A percentile compares a stretch with the other conserved stretches of the same genome.
Conservation (phyloP, 2,113 vertebrate species). For the Megaleporinus macrocephalus region DNA sequence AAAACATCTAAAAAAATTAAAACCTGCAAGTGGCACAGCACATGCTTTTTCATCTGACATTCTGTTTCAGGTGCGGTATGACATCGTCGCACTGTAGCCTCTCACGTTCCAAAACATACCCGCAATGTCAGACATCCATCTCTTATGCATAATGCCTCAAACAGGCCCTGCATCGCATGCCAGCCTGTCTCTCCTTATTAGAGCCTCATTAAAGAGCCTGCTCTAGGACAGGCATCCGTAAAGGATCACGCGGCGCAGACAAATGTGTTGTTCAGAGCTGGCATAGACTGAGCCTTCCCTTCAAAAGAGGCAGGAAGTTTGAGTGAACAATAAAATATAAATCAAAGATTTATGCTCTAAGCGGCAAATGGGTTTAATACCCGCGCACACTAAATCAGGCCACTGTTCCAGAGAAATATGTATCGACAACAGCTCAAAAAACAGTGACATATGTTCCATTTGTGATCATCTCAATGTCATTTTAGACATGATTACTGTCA, state of each 20-base stretch:
- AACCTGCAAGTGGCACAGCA: background rate
- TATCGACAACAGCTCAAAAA: background rate
- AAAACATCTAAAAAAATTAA: background rate
- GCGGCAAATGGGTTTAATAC: background rate
- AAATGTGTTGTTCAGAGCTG: conserved; percentile 1
- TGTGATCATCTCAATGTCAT: background rate
- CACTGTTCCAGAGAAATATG: background rate
- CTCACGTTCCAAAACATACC: background rate
- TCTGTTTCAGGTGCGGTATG: background rate
- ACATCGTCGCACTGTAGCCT: background rate
- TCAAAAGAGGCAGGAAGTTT: conserved; percentile 13
- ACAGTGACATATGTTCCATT: background rate
- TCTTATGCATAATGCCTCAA: background rate
- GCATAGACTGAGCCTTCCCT: background rate
- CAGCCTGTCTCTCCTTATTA: conserved; percentile 7
- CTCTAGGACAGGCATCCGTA: background rate
- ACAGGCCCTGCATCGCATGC: background rate
- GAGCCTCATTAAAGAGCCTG: background rate
- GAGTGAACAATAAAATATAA: conserved; percentile 12
- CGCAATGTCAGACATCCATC: background rate
- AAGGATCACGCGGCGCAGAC: background rate
- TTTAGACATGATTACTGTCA: too few relatives aligned
- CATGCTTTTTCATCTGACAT: background rate
- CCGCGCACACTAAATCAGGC: background rate
- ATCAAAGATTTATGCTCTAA: background rate